These are phyloP conservation scores for Anguilla rostrata DNA, from an alignment of 2,113 vertebrate genomes.

Conservation along the genomic window DNA sequence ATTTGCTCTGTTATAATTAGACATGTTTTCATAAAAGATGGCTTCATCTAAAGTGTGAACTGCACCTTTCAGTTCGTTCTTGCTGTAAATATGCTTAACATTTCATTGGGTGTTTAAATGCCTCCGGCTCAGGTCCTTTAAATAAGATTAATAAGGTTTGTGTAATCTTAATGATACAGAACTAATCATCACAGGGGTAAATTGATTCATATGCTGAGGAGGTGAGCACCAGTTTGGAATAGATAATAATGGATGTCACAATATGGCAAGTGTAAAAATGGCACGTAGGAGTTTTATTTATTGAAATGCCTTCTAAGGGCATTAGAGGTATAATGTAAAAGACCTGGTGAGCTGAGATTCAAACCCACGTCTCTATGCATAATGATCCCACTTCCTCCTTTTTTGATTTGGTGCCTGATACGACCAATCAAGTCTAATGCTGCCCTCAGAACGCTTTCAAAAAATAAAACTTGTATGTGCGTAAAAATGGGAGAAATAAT, in stretches of 20 bases:
- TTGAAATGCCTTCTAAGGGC: too few species aligned
- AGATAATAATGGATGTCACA: conserved; percentile 9
- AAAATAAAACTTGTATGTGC: too few species aligned
- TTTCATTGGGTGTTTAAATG: conserved; percentile 25
- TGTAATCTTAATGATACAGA: conserved; percentile 21
- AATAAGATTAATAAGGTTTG: conserved; percentile 14
- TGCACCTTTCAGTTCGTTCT: conserved; percentile 17
- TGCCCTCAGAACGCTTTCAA: too few species aligned
- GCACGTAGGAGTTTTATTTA: too few species aligned
- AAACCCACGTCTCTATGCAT: too few species aligned
- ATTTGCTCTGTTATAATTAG: background rate
- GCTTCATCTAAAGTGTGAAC: background rate
- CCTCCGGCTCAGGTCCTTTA: background rate
- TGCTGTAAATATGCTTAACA: background rate
- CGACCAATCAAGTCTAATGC: too few species aligned
- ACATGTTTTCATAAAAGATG: background rate
- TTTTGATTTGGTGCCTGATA: too few species aligned
- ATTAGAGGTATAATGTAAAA: too few species aligned
- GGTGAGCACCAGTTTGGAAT: background rate
- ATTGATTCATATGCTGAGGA: background rate
- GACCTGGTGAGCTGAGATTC: too few species aligned
- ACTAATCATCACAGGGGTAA: conserved; percentile 14
- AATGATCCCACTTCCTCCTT: too few species aligned
- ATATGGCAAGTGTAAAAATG: conserved; percentile 2
- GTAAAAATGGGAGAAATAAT: conserved; percentile 4